These are phyloP conservation scores for Ornithoptera priamus DNA, from an alignment of 2,888 invertebrate species.

Conservation along the genomic window DNA sequence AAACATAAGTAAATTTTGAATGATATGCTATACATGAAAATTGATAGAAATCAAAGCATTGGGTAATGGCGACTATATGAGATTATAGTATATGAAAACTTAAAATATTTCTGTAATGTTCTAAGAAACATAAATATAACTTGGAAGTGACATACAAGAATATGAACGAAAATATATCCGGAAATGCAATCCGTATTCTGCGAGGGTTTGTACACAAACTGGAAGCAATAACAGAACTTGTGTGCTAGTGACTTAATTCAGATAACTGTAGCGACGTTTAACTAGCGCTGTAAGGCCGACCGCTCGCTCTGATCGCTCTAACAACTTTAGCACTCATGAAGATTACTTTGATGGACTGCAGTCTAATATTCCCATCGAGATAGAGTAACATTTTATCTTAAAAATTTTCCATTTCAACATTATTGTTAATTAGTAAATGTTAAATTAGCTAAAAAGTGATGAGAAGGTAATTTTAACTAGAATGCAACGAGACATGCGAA, in stretches of 20 bases:
- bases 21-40: too few species aligned
- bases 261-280: slow-evolving; percentile 41
- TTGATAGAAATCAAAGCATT: too few species aligned
- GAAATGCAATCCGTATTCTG: background rate
- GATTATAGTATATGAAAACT: too few species aligned
- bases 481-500: too few species aligned
- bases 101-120: too few species aligned
- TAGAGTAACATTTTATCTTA: slow-evolving; percentile 35
- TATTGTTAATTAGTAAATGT: background rate
- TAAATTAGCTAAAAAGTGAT: too few species aligned
- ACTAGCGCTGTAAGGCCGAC: slow-evolving; percentile 54
- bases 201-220: slow-evolving; percentile 1
- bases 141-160: background rate
- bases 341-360: slow-evolving; percentile 54
- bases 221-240: slow-evolving; percentile 30
- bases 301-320: slow-evolving; percentile 46
- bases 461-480: too few species aligned
- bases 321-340: slow-evolving; percentile 60
- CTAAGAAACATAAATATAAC: too few species aligned
- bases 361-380: slow-evolving; percentile 38
- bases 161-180: background rate
- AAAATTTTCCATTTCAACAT: slow-evolving; percentile 15
- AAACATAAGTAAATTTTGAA: too few species aligned
- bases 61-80: too few species aligned
- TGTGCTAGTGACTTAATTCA: slow-evolving; percentile 37